Percentiles rank a stretch among this genome's conserved stretches.
Evolutionary conservation across 2,888 invertebrate species (phyloP).

Genomic region (Carabus problematicus): DNA sequence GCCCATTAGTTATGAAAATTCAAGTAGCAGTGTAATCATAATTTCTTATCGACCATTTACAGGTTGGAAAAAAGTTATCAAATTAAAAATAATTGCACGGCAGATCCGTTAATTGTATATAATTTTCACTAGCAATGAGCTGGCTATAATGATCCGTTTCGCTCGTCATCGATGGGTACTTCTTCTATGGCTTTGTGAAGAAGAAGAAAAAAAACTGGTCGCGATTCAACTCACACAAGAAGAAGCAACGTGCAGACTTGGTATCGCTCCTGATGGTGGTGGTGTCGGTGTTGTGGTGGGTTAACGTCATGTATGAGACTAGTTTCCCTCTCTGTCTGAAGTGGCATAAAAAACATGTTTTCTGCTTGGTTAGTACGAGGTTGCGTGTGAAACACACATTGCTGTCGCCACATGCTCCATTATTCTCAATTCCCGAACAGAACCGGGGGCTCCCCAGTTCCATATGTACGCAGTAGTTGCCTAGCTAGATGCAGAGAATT

Average conservation of each 20-base stretch:
- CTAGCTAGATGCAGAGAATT: constrained; percentile 8
- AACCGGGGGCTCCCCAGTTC: background rate
- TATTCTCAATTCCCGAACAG: constrained; percentile 31
- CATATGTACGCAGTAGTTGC: background rate
- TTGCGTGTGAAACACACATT: constrained; percentile 37
- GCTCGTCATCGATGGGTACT: too few species aligned
- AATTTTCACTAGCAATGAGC: constrained; percentile 20
- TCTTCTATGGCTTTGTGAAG: too few species aligned
- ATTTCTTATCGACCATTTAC: too few species aligned
- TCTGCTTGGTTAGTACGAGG: constrained; percentile 31
- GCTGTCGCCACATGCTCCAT: constrained; percentile 36
- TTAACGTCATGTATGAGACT: constrained; percentile 2
- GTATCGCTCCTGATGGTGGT: background rate
- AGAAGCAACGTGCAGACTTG: background rate
- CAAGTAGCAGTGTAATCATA: too few species aligned
- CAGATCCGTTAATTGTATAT: constrained; percentile 26
- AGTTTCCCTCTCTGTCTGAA: constrained; percentile 12
- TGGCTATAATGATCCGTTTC: constrained; percentile 2
- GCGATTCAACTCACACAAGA: background rate
- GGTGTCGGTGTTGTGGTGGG: constrained; percentile 3
- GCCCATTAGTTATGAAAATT: background rate
- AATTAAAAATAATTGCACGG: background rate
- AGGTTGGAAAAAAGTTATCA: background rate
- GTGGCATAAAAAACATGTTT: constrained; percentile 32
- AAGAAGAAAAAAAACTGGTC: too few species aligned